Evolutionary conservation across 1,140 invertebrate genomes (phyloP), one percentile per base, ranked within the genome.

Genomic region (Megalopta genalis): DNA sequence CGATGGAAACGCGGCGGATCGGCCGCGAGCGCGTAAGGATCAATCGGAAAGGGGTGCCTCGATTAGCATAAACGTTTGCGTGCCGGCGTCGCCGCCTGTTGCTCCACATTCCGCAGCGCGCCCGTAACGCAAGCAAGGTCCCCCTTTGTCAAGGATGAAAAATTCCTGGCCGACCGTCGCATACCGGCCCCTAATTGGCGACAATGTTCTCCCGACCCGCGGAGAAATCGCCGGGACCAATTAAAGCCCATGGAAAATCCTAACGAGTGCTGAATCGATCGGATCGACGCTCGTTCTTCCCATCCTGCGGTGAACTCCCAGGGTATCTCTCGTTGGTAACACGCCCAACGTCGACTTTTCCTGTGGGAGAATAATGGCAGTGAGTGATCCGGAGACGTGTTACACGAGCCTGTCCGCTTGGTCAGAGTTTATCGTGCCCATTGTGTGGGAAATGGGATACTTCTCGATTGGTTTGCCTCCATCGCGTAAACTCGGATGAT

Each of bases 141-240:
- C 82, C 63, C 75, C 49, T 81, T 81, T 79, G 74, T 79, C 83
- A 85, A 85, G 83, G 84, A 85, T 85, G 80, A 80, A 88, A 88
- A 87, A 81, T 82, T n/a, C 57, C 10, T 62, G 27, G n/a, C 21
- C 25, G 59, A 12, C 37, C 23, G 52, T 79, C 65, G 39, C 52
- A 23, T 60, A 60, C 77, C 54, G 39, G 18, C 42, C n/a, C 70
- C 63, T 74, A 74, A 79, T 79, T 72, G 52, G 27, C n/a, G 10
- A 37, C n/a, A 27, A 73, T 74, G 73, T 66, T 66, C 73, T 63
- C 16, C 16, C 49, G 12, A 0, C n/a, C 67, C 57, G 25, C 25
- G 25, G 27, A 18, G 32, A 42, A 21, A 65, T 42, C 37, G 12
- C 63, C 0, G 64, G n/a, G 10, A 14, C 42, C 66, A 62, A 70